Evolutionary conservation across 2,113 vertebrate species (phyloP).

Genomic region (Pan troglodytes): NHGRI_mPanTro3-v2.1_pri NC_072402.2:142696001-142696500

Average conservation of each 20-base stretch:
- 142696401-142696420: not conserved
- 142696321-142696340: not conserved
- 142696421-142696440: not conserved
- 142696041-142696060: conserved; percentile 2
- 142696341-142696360: not conserved
- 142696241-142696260: rapidly evolving
- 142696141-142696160: not conserved
- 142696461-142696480: not conserved
- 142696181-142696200: not conserved
- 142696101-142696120: not conserved
- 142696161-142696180: not conserved
- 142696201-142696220: not conserved
- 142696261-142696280: not conserved
- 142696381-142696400: not conserved
- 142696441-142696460: not conserved
- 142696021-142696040: not conserved
- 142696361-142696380: not conserved
- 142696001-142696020: not conserved
- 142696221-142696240: not conserved
- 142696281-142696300: not conserved
- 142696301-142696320: not conserved
- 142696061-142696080: not conserved
- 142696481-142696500: not conserved
- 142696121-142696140: not conserved
- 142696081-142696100: not conserved